Base-by-base conservation (phyloP, 1,140 invertebrate species). In the Centruroides sculpturatus region DNA sequence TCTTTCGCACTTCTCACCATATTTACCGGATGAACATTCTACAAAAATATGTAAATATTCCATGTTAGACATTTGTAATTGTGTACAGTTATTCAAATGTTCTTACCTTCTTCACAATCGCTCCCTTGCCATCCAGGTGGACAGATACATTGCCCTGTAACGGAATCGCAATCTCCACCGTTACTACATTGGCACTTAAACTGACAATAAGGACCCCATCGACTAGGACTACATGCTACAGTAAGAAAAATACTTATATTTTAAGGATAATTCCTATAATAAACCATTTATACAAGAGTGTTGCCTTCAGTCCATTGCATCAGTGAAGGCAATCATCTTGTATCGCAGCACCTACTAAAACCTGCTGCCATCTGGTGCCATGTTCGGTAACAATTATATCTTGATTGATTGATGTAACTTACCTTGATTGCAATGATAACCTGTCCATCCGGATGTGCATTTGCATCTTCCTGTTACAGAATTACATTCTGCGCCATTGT, bases 381-480 rank as follows among this genome's bases (percentile, higher is more conserved):
- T 23, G 23, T 23, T 23, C 23, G 23, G 23, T 23, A 23, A 23
- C 23, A 23, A 23, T 23, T 23, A 23, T 23, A 23, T 23, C 23
- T 23, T 23, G 23, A 23, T 41, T 53, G 51, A 53, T 36, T 10
- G 35, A 6, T 41, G 13, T n/a, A 23, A 7, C 52, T 55, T 67
- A 75, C 75, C 59, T 59, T 70, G 61, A 56, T 65, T 57, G 71
- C 93, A 98, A 59, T 82, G 77, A 8, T 73, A 71, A 10, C 92
- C 92, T 64, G 82, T 82, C 84, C 85, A 91, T 56, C 93, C 93
- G 34, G 86, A 77, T 23, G 83, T 77, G 76, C 93, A 97, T 61
- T 85, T 79, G 72, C 92, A 96, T 62, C 75, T 77, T 35, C 91
- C 92, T 10, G 80, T 84, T 11, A 79, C 73, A 47, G 82, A 81